Base-by-base conservation (phyloP, 1,140 invertebrate genomes). In the Elymnias hypermnestra region DNA sequence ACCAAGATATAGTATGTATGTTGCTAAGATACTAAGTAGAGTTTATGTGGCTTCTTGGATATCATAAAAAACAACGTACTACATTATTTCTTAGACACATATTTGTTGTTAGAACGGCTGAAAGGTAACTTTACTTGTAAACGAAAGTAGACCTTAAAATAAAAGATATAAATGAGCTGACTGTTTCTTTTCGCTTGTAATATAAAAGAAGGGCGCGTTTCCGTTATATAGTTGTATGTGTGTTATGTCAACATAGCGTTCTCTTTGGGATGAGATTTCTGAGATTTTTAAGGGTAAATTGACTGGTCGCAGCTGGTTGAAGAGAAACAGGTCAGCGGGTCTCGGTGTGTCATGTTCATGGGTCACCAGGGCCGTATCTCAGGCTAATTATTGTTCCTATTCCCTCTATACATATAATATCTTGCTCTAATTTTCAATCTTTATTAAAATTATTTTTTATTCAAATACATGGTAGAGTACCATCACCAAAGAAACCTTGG, bases 281-380 rank as follows among this genome's bases (percentile, higher is more conserved):
- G 53, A 72, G 64, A 68, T 75, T 79, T 81, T 78, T 82, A 77
- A 68, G 75, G 61, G 67, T 67, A 76, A 84, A 79, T 82, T 82
- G 77, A 82, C 75, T 72, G 63, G 75, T 82, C 49, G 63, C 69
- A 67, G 63, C 59, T 71, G 66, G 61, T 55, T 67, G 57, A 67
- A 68, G 62, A 57, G 72, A 82, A 82, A 67, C 75, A 63, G 79
- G 79, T 83, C 77, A 82, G 70, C 68, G 63, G 68, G 73, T 69
- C 70, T 75, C 59, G 50, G 47, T 66, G 62, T 81, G 76, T 81
- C 75, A 83, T 75, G 77, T 78, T 78, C 73, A 72, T 70, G 67
- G 67, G 64, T 56, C 72, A 77, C 56, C 64, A 69, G 72, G 57
- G 55, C 17, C 55, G 67, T 35, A 72, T 59, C 58, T 35, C n/a